Conservation (phyloP, 2,113 vertebrate species). For the Dipodomys stephensi region DNA sequence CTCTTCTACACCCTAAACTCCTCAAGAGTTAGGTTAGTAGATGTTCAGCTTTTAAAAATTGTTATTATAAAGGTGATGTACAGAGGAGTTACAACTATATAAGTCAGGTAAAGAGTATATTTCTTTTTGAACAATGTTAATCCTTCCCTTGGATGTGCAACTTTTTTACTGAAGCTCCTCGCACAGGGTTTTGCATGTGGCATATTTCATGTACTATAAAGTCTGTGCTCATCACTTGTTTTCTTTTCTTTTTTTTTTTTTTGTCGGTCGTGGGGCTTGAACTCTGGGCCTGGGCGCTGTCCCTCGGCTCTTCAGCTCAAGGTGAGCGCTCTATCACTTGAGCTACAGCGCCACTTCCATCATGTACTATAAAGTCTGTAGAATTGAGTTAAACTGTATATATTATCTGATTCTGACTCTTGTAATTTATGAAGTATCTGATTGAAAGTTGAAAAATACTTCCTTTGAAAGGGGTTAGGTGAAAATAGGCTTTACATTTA, state of each 20-base stretch:
- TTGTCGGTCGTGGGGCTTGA: too few relatives aligned
- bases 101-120: too few relatives aligned
- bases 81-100: too few relatives aligned
- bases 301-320: too few relatives aligned
- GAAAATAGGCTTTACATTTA: conserved; percentile 38
- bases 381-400: conserved; percentile 28
- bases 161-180: conserved; percentile 6
- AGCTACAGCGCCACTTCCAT: too few relatives aligned
- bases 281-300: too few relatives aligned
- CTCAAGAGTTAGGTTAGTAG: not conserved
- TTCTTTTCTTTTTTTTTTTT: too few relatives aligned
- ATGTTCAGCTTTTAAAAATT: not conserved
- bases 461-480: conserved; percentile 29
- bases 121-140: too few relatives aligned
- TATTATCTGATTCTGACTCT: conserved; percentile 43
- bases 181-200: not conserved
- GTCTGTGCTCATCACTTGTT: too few relatives aligned
- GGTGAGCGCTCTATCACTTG: too few relatives aligned
- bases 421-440: conserved; percentile 13
- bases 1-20: not conserved
- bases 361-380: conserved; percentile 14
- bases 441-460: conserved; percentile 55
- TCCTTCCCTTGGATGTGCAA: not conserved
- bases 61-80: too few relatives aligned
- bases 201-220: not conserved